These are phyloP conservation scores for Drosophila pegasa DNA, from an alignment of 2,888 invertebrate genomes.

Conservation along the genomic window DNA sequence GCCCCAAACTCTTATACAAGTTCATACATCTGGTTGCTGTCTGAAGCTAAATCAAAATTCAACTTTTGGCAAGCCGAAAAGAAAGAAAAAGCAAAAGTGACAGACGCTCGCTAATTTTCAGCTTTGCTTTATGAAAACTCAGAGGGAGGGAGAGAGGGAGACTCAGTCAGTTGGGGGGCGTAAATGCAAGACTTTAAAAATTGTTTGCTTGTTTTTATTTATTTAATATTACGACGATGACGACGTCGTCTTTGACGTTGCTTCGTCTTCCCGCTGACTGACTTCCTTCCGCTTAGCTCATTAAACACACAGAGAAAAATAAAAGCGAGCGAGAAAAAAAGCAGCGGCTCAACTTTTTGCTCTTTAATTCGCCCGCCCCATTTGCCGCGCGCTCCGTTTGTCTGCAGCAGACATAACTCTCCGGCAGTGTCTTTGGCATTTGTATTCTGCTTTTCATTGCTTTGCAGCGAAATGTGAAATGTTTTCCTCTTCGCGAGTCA, in stretches of 20 bases:
- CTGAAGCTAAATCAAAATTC: conserved; percentile 54
- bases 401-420: conserved; percentile 61
- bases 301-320: conserved; percentile 68
- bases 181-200: conserved; percentile 54
- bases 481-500: conserved; percentile 45
- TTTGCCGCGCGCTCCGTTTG: conserved; percentile 14
- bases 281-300: conserved; percentile 83
- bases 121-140: conserved; percentile 54
- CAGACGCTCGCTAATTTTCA: conserved; percentile 75
- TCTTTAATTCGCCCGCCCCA: conserved; percentile 12
- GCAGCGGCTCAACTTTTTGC: conserved; percentile 36
- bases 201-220: conserved; percentile 67
- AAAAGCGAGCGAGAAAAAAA: conserved; percentile 8
- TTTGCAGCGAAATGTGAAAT: conserved; percentile 69
- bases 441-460: conserved; percentile 53
- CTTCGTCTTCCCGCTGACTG: conserved; percentile 57
- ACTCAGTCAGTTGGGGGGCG: background rate
- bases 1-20: conserved; percentile 13
- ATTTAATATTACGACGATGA: conserved; percentile 65
- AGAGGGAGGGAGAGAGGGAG: background rate
- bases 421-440: conserved; percentile 61
- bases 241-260: conserved; percentile 61
- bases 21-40: conserved; percentile 53
- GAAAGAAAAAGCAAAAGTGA: conserved; percentile 66
- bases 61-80: conserved; percentile 39